phyloP scores from a whole-genome alignment of 2,888 invertebrate species.

The Diabrotica balteata region DNA sequence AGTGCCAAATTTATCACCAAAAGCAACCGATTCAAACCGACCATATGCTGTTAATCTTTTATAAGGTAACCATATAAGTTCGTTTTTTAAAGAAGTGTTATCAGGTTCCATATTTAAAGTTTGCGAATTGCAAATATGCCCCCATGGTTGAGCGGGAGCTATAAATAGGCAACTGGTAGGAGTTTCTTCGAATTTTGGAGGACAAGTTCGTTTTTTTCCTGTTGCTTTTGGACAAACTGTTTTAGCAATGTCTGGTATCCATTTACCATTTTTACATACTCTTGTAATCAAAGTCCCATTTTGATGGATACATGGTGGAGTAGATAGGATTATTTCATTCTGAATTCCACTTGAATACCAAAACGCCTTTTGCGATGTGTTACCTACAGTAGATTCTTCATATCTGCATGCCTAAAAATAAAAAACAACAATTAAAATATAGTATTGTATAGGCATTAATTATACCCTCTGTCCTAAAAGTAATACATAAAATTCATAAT shows the following conservation, averaged over 20 bases:
- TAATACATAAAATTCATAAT: too few species aligned
- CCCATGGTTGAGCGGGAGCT: slow-evolving; percentile 47
- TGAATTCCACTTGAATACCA: slow-evolving; percentile 31
- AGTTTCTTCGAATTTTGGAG: slow-evolving; percentile 39
- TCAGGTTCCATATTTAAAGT: slow-evolving; percentile 1
- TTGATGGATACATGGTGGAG: slow-evolving; percentile 53
- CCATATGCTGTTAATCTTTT: slow-evolving; percentile 40
- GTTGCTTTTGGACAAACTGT: slow-evolving; percentile 38
- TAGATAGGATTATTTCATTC: slow-evolving; percentile 46
- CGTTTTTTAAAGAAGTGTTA: slow-evolving; percentile 10
- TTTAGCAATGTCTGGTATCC: slow-evolving; percentile 47
- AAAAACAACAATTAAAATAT: too few species aligned
- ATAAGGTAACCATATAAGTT: slow-evolving; percentile 47
- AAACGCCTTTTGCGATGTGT: background rate
- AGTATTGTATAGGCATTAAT: too few species aligned
- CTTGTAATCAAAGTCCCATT: slow-evolving; percentile 45
- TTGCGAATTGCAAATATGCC: slow-evolving; percentile 29
- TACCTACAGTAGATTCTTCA: slow-evolving; percentile 1
- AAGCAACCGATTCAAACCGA: slow-evolving; percentile 41
- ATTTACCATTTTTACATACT: slow-evolving; percentile 49
- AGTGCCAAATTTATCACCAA: slow-evolving; percentile 43
- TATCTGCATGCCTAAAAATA: too few species aligned
- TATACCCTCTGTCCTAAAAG: too few species aligned
- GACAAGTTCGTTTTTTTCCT: slow-evolving; percentile 39
- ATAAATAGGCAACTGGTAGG: slow-evolving; percentile 52